A percentile compares a stretch with the other conserved stretches of the same genome.
These are phyloP conservation scores for Drosophila ogumai DNA, from an alignment of 1,140 invertebrate species.

Conservation along the genomic window DNA sequence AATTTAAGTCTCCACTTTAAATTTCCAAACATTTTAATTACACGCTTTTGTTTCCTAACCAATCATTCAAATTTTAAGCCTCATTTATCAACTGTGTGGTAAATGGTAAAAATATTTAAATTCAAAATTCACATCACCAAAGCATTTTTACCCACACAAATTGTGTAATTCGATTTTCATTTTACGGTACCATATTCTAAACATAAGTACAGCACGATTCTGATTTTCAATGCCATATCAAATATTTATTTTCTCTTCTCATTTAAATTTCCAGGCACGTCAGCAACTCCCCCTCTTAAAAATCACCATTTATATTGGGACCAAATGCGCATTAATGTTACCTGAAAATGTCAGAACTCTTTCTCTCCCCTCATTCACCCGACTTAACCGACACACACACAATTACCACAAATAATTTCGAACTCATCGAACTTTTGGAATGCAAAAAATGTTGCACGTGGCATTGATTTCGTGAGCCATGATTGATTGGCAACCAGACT, in stretches of 20 bases:
- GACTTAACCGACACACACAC: background rate
- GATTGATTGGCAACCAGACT: conserved; percentile 32
- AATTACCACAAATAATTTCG: conserved; percentile 51
- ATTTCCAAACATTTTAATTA: background rate
- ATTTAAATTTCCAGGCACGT: conserved; percentile 53
- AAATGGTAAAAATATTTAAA: background rate
- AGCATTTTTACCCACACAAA: conserved; percentile 4
- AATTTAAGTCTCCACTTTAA: no score
- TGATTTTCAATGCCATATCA: conserved; percentile 42
- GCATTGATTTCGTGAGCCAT: conserved; percentile 37
- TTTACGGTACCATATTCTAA: conserved; percentile 5
- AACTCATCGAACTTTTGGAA: conserved; percentile 18
- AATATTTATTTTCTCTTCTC: conserved; percentile 19
- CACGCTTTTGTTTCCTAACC: no score
- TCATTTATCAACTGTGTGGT: background rate
- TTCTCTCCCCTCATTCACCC: background rate
- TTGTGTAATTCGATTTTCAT: conserved; percentile 15
- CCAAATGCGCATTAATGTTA: conserved; percentile 47
- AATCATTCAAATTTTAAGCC: background rate
- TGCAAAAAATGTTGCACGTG: conserved; percentile 47
- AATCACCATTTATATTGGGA: conserved; percentile 7
- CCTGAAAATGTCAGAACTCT: conserved; percentile 36
- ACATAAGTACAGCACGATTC: conserved; percentile 12
- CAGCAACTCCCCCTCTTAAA: conserved; percentile 11
- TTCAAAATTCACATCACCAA: background rate